Evolutionary conservation across 2,113 vertebrate genomes (phyloP), one percentile per base, ranked within the genome.

Genomic region (Delphinus delphis): DNA sequence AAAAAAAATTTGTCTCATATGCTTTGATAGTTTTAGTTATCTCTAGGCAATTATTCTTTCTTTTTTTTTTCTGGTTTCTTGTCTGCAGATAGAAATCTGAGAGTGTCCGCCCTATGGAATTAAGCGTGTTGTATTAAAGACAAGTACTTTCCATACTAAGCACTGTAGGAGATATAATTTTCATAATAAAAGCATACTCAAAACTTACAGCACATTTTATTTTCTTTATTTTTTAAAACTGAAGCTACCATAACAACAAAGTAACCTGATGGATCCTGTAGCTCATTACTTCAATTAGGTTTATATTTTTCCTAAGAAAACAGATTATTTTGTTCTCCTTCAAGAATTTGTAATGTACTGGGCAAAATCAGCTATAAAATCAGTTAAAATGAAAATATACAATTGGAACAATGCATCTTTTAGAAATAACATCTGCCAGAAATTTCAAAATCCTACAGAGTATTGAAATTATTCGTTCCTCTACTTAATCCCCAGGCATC

Each of bases 191-290:
- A 91, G 63, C 79, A 95, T 93, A 85, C 8, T 96, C 33, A 88
- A 93, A 97, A 79, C 8, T 53, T 95, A 94, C 1, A 90, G 95
- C 58, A 26, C 13, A 97, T 97, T 85, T 88, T 94, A 96, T 60
- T 86, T 88, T 97, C 92, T 97, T 94, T 98, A 83, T 97, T 97
- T 98, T 95, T 98, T 93, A 97, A 98, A 97, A 94, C 73, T 97
- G 90, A 92, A 67, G 93, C 98, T 98, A 96, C 97, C 89, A 95
- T 98, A 93, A 91, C 97, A 97, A 98, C 96, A 98, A 98, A 95
- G 79, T 93, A 97, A 97, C 83, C 92, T 84, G n/a, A 74, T 68
- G 88, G 94, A 96, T 97, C 68, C 81, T 98, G 91, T 55, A 95
- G 60, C 85, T 97, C 71, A 92, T 98, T 98, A 97, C 94, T 96